A percentile compares a stretch with the other conserved stretches of the same genome.
These are phyloP conservation scores for Nudaria mundana DNA, from an alignment of 2,888 invertebrate genomes.

Conservation along the genomic window DNA sequence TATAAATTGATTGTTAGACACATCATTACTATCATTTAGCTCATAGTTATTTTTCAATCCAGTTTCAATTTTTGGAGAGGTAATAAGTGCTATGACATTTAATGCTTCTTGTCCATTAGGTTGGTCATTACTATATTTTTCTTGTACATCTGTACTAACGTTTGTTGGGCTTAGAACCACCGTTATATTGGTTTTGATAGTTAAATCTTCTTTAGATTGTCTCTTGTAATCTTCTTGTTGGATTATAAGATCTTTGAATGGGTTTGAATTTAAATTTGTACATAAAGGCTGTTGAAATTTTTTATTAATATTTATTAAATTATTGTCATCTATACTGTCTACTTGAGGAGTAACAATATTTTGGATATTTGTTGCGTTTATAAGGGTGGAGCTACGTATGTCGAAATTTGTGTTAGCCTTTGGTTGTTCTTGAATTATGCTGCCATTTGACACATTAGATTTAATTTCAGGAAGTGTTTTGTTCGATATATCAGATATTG, in stretches of 20 bases:
- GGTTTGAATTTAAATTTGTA: too few species aligned
- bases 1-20: too few species aligned
- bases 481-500: neutral
- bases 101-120: neutral
- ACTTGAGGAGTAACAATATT: neutral
- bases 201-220: neutral
- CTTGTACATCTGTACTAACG: conserved; percentile 6
- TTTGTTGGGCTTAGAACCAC: conserved; percentile 5
- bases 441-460: neutral
- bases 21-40: neutral
- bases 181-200: neutral
- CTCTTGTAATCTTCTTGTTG: neutral
- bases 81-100: neutral
- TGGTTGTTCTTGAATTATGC: neutral
- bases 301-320: neutral
- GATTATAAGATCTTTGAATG: too few species aligned
- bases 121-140: neutral
- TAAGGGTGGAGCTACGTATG: too few species aligned
- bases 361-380: too few species aligned
- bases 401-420: neutral
- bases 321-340: neutral
- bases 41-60: neutral
- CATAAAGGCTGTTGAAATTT: too few species aligned
- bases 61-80: neutral
- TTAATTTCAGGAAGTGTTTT: neutral